phyloP scores from a whole-genome alignment of 2,888 invertebrate genomes.

The Hetaerina titia region DNA sequence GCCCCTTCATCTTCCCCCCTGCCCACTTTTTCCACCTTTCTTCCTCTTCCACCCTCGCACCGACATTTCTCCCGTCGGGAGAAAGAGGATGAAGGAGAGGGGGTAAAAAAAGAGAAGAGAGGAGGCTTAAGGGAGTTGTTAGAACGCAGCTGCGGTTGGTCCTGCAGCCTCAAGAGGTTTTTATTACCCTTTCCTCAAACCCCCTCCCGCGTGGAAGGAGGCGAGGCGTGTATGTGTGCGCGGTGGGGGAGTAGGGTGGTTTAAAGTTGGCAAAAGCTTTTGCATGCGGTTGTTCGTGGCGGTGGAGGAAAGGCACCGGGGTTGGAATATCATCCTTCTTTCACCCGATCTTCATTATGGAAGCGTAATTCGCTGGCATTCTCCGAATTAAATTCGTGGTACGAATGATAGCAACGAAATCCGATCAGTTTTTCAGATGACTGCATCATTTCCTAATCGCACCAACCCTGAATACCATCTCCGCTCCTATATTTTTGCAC shows the following conservation, averaged over 20 bases:
- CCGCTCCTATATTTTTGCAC: too few species aligned
- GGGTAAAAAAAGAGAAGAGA: not conserved
- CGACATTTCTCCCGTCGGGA: not conserved
- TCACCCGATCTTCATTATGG: too few species aligned
- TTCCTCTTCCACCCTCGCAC: not conserved
- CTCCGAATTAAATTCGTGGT: too few species aligned
- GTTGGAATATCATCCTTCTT: too few species aligned
- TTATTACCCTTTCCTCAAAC: not conserved
- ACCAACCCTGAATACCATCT: too few species aligned
- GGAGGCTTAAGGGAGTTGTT: not conserved
- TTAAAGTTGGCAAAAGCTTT: not conserved
- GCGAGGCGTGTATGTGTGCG: not conserved
- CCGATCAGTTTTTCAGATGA: too few species aligned
- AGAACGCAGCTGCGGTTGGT: conserved; percentile 15
- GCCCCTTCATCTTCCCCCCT: not conserved
- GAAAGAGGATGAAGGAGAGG: not conserved
- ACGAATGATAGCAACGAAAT: too few species aligned
- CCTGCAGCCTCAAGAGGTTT: not conserved
- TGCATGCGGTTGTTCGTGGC: not conserved
- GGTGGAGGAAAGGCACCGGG: too few species aligned
- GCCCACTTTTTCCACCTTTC: too few species aligned
- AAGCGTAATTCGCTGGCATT: too few species aligned
- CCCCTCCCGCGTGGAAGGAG: not conserved
- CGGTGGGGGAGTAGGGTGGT: not conserved
- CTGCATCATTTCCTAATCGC: too few species aligned